A percentile compares a stretch with the other conserved stretches of the same genome.
Conservation (phyloP, 2,797 vertebrate species). For the Acropternis orthonyx region DNA sequence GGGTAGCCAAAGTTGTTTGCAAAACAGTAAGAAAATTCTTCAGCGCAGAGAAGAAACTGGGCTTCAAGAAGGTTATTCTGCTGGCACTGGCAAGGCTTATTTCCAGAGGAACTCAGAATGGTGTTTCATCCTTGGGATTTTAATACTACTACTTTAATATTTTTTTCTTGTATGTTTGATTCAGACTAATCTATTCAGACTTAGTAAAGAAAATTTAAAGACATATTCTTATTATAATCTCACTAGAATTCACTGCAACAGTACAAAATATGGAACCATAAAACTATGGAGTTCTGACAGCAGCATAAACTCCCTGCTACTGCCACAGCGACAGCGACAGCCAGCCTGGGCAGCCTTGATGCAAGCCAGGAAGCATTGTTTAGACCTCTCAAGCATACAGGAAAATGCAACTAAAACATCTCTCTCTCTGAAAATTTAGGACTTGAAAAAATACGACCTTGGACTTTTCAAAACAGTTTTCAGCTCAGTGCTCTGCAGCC, state of each 20-base stretch:
- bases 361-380: background rate
- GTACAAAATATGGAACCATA: background rate
- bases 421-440: background rate
- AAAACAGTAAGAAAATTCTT: background rate
- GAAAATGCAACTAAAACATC: background rate
- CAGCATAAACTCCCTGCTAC: background rate
- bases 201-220: background rate
- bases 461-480: background rate
- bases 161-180: background rate
- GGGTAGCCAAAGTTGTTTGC: background rate
- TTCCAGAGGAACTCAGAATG: background rate
- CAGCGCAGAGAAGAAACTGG: background rate
- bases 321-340: background rate
- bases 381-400: background rate
- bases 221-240: background rate
- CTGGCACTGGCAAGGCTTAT: background rate
- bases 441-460: background rate
- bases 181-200: background rate
- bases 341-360: accelerated
- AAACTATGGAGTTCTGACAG: background rate
- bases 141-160: background rate
- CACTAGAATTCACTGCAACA: background rate
- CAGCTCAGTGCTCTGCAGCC: background rate
- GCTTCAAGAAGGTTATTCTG: background rate
- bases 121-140: background rate